Base-by-base conservation (phyloP, 2,113 vertebrate genomes). In the Podarcis raffonei region DNA sequence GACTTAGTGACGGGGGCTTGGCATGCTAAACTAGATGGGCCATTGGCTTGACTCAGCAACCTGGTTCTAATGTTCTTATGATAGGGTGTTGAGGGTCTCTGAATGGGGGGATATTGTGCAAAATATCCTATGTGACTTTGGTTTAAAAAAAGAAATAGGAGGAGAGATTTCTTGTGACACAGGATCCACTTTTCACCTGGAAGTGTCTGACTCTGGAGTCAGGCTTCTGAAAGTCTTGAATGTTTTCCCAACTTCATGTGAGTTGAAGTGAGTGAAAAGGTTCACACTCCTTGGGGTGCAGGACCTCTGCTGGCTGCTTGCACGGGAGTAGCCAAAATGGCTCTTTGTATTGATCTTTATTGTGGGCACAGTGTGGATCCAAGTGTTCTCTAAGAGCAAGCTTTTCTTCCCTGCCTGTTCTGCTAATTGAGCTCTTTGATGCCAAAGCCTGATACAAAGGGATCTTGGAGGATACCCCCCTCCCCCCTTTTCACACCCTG, bases 361-460 rank as follows among this genome's bases (percentile, higher is more conserved):
- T 22, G 25, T 0, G 27, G 82, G 77, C 32, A 0, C 35, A 2
- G 27, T 1, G 2, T 92, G 93, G 89, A 90, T 68, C 83, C 80
- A 6, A 77, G 83, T 72, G 82, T 87, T 57, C 87, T 72, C 53
- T 84, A 87, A 66, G 91, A 74, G 89, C 90, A 76, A 4, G 87
- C 90, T 85, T 95, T 81, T 68, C 91, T 91, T 69, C 57, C 90
- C 85, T 2, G 0, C 0, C 89, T 18, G 90, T 92, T 96, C 89
- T 68, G 69, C 93, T 94, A 95, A 95, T 90, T 91, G 92, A 95
- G 90, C 89, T 81, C 90, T 90, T 81, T 48, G 8, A n/a, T 39
- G 80, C 90, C 59, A 1, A 78, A 75, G 91, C 93, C 89, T 87
- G 86, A 91, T 89, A 94, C 65, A 62, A 62, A 88, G 89, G 91